Evolutionary conservation across 2,113 vertebrate species (phyloP).

Genomic region (Oryzias curvinotus): DNA sequence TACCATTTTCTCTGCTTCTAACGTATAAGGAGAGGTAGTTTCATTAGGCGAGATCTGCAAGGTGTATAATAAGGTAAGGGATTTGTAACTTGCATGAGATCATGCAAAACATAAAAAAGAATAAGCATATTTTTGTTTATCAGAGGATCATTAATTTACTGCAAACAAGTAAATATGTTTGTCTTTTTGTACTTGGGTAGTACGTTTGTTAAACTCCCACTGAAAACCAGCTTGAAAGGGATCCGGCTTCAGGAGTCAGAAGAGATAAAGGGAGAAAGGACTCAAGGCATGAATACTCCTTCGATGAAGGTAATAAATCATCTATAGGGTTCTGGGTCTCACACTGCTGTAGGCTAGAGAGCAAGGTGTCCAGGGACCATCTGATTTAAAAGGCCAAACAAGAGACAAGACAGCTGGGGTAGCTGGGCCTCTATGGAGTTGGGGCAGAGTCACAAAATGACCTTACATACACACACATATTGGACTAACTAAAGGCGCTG

Average conservation of each 20-base stretch:
- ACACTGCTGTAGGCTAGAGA: conserved; percentile 41
- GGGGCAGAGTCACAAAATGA: conserved; percentile 25
- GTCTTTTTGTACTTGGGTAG: neutral
- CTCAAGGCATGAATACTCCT: conserved; percentile 30
- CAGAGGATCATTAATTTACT: too few species aligned
- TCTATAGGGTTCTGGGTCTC: conserved; percentile 48
- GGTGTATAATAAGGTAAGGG: conserved; percentile 23
- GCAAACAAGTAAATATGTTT: too few species aligned
- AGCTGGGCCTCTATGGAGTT: conserved; percentile 38
- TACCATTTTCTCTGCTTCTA: conserved; percentile 44
- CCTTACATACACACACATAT: neutral
- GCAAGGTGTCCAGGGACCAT: conserved; percentile 51
- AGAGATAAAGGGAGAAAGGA: conserved; percentile 48
- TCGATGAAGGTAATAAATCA: conserved; percentile 59
- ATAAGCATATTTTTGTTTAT: too few species aligned
- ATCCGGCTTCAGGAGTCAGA: conserved; percentile 18
- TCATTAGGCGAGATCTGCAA: conserved; percentile 37
- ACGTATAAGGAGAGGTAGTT: conserved; percentile 37
- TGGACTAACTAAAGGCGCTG: conserved; percentile 1
- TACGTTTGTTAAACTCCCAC: conserved; percentile 22
- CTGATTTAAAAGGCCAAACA: conserved; percentile 68
- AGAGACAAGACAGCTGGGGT: conserved; percentile 51
- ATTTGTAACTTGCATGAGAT: neutral
- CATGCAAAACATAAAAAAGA: conserved; percentile 1
- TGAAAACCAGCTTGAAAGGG: conserved; percentile 9